Percentiles rank a stretch among this genome's conserved stretches.
phyloP scores from a whole-genome alignment of 2,797 vertebrate species.

The Jordanella pulchra region DNA sequence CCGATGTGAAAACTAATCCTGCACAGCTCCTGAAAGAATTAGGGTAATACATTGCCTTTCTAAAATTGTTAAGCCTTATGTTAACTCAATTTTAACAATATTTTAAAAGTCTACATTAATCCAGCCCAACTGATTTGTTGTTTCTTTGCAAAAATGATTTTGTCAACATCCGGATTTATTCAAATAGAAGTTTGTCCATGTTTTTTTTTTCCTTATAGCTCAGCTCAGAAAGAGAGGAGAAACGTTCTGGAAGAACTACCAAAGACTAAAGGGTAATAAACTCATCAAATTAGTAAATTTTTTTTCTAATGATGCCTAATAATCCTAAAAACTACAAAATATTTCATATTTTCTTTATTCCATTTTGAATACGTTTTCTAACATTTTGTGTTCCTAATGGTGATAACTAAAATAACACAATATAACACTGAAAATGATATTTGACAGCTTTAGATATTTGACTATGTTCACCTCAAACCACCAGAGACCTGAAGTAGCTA shows the following conservation, averaged over 20 bases:
- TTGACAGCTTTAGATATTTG: too few species aligned
- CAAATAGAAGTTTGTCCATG: neutral
- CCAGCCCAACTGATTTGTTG: neutral
- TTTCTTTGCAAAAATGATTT: neutral
- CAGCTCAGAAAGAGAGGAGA: neutral
- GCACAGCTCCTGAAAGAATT: fast-evolving
- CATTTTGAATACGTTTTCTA: too few species aligned
- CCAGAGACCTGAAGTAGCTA: too few species aligned
- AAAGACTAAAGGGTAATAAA: neutral
- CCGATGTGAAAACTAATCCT: neutral
- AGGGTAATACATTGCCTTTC: neutral
- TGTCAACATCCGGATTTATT: neutral
- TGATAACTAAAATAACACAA: too few species aligned
- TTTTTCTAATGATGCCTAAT: neutral
- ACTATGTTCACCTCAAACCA: too few species aligned
- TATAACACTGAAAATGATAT: too few species aligned
- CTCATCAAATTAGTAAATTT: neutral
- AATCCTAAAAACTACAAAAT: too few species aligned
- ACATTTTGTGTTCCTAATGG: too few species aligned
- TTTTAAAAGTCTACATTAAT: neutral
- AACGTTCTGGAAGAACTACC: neutral
- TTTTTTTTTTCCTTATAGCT: neutral
- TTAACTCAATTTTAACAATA: neutral
- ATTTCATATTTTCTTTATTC: too few species aligned
- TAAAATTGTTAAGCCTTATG: neutral